Evolutionary conservation across 2,888 invertebrate species (phyloP).

Genomic region (Agrochola macilenta): DNA sequence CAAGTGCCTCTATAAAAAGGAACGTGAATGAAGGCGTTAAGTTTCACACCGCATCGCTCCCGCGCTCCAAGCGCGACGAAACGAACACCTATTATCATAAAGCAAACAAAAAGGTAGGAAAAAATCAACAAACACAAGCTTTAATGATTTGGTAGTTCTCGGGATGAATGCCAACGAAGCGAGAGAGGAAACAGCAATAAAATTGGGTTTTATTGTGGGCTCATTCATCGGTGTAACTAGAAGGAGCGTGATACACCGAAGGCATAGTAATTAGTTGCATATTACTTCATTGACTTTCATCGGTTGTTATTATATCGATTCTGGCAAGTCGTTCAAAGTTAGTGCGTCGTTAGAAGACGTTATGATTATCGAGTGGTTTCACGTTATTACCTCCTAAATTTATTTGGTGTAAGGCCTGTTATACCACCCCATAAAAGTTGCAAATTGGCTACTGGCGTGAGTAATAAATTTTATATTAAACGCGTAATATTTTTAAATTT

Average conservation of each 20-base stretch:
- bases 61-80: constrained; percentile 81
- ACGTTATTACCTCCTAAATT: constrained; percentile 68
- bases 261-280: constrained; percentile 77
- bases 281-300: constrained; percentile 59
- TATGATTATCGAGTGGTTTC: constrained; percentile 71
- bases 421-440: constrained; percentile 69
- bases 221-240: constrained; percentile 78
- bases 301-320: constrained; percentile 54
- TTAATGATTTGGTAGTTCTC: constrained; percentile 88
- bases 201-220: constrained; percentile 85
- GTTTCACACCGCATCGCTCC: constrained; percentile 89
- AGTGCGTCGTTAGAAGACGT: constrained; percentile 67
- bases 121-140: constrained; percentile 88
- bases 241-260: constrained; percentile 69
- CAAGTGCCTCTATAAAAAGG: constrained; percentile 87
- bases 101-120: constrained; percentile 87
- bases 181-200: constrained; percentile 87
- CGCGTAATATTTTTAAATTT: constrained; percentile 70
- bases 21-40: constrained; percentile 88
- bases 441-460: constrained; percentile 68
- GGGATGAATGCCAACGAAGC: constrained; percentile 87
- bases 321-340: constrained; percentile 56
- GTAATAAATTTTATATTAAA: constrained; percentile 72
- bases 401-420: constrained; percentile 70
- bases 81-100: constrained; percentile 90